These are phyloP conservation scores for Gambusia holbrooki DNA, from an alignment of 2,113 vertebrate genomes.

Conservation along the genomic window DNA sequence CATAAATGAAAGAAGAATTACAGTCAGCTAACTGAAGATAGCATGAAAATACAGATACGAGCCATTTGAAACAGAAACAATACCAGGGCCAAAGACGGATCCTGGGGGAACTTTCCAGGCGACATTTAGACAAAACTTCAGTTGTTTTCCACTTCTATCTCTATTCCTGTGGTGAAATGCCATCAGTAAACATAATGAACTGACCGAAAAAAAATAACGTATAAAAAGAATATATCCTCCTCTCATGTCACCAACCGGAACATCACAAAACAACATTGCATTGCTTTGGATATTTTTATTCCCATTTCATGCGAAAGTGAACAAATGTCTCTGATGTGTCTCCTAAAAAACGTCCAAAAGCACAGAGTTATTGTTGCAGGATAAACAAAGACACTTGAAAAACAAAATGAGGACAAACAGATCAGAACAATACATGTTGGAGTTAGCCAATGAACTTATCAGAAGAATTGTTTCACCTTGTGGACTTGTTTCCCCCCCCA, in stretches of 20 bases:
- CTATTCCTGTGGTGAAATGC: slow-evolving; percentile 43
- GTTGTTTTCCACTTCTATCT: background rate
- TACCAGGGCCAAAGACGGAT: background rate
- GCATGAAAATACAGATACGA: slow-evolving; percentile 36
- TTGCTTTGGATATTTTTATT: background rate
- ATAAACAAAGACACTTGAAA: background rate
- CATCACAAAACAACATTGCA: background rate
- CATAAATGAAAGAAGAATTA: slow-evolving; percentile 20
- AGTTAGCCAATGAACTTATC: background rate
- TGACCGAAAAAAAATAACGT: slow-evolving; percentile 5
- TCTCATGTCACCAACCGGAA: too few species aligned
- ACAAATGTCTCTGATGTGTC: background rate
- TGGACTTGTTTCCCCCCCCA: background rate
- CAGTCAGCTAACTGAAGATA: slow-evolving; percentile 19
- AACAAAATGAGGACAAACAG: background rate
- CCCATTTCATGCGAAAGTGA: background rate
- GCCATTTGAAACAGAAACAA: slow-evolving; percentile 35
- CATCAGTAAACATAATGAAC: slow-evolving; percentile 33
- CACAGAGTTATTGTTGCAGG: background rate
- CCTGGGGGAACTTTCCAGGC: background rate
- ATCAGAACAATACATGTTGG: background rate
- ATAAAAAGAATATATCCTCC: background rate
- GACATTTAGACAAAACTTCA: slow-evolving; percentile 5
- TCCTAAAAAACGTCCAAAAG: background rate
- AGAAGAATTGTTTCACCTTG: background rate